These are phyloP conservation scores for Willisornis vidua DNA, from an alignment of 2,113 vertebrate genomes.

Conservation along the genomic window DNA sequence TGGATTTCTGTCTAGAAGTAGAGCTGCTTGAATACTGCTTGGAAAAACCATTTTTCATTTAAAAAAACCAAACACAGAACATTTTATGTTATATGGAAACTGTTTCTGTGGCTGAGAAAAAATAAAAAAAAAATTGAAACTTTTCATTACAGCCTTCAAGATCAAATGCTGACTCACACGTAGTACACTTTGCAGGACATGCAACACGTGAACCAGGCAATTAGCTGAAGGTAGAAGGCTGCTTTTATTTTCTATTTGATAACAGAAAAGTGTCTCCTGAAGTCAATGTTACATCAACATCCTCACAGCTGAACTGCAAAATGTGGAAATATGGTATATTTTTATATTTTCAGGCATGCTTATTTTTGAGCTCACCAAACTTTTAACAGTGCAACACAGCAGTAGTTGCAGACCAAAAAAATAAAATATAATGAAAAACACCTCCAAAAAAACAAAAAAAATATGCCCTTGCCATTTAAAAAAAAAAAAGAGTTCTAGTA, in stretches of 20 bases:
- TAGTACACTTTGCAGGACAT: not conserved
- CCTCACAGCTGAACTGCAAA: not conserved
- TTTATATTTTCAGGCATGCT: not conserved
- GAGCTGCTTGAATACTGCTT: not conserved
- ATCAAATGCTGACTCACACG: fast-evolving
- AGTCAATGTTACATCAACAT: not conserved
- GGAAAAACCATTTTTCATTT: not conserved
- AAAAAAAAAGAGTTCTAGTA: not conserved
- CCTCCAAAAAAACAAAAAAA: not conserved
- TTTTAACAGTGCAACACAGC: not conserved
- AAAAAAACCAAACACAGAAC: not conserved
- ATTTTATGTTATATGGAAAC: not conserved
- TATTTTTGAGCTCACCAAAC: not conserved
- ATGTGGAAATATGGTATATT: not conserved
- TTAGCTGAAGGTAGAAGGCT: not conserved
- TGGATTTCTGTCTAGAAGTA: not conserved
- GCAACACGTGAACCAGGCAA: not conserved
- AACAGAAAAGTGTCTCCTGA: not conserved
- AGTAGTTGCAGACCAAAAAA: not conserved
- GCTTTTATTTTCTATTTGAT: not conserved
- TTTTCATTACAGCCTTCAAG: not conserved
- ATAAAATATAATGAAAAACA: no score
- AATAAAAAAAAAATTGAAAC: not conserved
- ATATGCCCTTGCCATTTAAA: not conserved
- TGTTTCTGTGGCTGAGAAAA: not conserved